phyloP scores from a whole-genome alignment of 2,888 invertebrate genomes.

The Aphrophora alni region DNA sequence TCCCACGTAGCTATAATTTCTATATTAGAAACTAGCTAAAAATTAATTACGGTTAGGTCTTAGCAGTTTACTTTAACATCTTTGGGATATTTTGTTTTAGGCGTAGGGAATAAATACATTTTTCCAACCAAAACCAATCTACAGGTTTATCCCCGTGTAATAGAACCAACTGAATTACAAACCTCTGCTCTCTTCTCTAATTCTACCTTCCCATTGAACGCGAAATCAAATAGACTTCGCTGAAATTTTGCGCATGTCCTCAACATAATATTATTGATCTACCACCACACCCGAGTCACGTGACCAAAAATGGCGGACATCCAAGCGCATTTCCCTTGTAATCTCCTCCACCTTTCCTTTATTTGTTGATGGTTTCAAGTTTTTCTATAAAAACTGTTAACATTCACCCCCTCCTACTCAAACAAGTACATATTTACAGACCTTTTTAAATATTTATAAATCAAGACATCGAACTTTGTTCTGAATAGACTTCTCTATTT shows the following conservation, averaged over 20 bases:
- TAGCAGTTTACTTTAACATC: too few species aligned
- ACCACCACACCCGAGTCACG: slow-evolving; percentile 37
- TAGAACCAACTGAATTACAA: too few species aligned
- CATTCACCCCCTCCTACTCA: neutral
- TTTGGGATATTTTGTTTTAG: too few species aligned
- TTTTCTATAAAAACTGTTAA: neutral
- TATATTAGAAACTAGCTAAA: too few species aligned
- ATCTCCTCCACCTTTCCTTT: neutral
- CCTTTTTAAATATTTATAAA: neutral
- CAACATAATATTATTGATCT: neutral
- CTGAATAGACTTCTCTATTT: neutral
- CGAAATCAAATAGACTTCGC: neutral
- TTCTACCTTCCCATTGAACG: neutral
- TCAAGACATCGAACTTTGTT: neutral
- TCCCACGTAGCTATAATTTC: too few species aligned
- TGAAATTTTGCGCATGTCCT: neutral
- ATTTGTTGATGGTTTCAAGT: neutral
- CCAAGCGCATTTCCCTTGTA: too few species aligned
- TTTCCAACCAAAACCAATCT: too few species aligned
- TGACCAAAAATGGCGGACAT: slow-evolving; percentile 20
- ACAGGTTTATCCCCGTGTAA: too few species aligned
- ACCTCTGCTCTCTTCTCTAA: too few species aligned
- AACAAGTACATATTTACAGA: neutral
- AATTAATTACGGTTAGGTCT: too few species aligned
- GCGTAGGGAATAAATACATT: too few species aligned